These are phyloP conservation scores for Leptonema lineaticorne DNA, from an alignment of 1,140 invertebrate species.

Conservation along the genomic window DNA sequence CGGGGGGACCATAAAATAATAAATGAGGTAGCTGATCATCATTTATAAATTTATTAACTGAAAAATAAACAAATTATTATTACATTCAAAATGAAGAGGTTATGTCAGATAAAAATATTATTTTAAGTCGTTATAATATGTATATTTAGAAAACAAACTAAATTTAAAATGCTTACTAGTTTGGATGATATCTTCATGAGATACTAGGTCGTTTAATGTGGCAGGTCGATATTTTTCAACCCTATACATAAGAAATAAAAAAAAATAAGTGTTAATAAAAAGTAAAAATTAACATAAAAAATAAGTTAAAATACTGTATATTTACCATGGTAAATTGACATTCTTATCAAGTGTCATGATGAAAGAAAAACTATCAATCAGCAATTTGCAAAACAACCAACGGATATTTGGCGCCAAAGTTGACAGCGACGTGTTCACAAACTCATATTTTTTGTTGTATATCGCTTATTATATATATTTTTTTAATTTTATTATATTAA, in stretches of 20 bases:
- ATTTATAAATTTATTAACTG: constrained; percentile 91
- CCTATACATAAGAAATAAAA: constrained; percentile 59
- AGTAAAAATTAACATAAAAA: constrained; percentile 33
- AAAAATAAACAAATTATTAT: constrained; percentile 44
- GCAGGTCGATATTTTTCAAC: constrained; percentile 97
- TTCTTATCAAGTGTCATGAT: constrained; percentile 48
- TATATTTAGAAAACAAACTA: not conserved
- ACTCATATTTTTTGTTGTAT: too few species aligned
- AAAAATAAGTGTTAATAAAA: not conserved
- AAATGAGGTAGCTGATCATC: constrained; percentile 94
- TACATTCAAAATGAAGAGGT: too few species aligned
- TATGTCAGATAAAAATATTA: too few species aligned
- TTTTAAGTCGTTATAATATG: not conserved
- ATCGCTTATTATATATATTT: too few species aligned
- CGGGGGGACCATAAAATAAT: constrained; percentile 97
- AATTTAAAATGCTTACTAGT: constrained; percentile 80
- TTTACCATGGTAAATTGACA: constrained; percentile 59
- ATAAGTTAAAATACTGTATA: constrained; percentile 24
- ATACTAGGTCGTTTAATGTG: constrained; percentile 89
- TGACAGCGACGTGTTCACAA: constrained; percentile 4
- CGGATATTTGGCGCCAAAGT: constrained; percentile 28
- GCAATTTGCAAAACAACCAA: constrained; percentile 14
- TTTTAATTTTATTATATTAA: too few species aligned
- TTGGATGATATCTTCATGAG: constrained; percentile 94
- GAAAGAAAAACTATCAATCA: constrained; percentile 22